Percentiles rank a stretch among this genome's conserved stretches.
phyloP scores from a whole-genome alignment of 2,797 vertebrate species.

The Lates japonicus region DNA sequence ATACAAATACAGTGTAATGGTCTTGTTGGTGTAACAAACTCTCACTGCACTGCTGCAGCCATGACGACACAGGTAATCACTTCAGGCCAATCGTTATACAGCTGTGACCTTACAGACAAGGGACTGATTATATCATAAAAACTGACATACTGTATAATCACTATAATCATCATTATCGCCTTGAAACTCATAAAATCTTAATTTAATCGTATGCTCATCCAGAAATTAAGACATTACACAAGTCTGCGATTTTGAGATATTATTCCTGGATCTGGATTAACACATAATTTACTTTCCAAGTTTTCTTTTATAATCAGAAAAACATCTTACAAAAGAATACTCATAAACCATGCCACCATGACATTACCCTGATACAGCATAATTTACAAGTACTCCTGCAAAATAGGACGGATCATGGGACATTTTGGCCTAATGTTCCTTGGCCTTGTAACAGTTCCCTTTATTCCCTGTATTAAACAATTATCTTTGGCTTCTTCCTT shows the following conservation, averaged over 20 bases:
- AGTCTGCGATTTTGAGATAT: slow-evolving; percentile 15
- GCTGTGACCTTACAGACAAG: slow-evolving; percentile 25
- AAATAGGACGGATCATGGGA: slow-evolving; percentile 21
- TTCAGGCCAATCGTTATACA: slow-evolving; percentile 11
- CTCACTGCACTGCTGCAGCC: background rate
- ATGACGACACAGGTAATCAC: slow-evolving; percentile 3
- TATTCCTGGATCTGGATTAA: background rate
- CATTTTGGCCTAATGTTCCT: slow-evolving; percentile 36
- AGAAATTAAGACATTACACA: slow-evolving; percentile 20
- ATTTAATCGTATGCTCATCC: slow-evolving; percentile 11
- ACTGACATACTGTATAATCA: background rate
- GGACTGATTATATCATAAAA: slow-evolving; percentile 14
- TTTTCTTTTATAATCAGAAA: slow-evolving; percentile 22
- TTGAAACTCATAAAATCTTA: background rate
- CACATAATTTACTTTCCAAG: background rate
- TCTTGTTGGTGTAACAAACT: slow-evolving; percentile 46
- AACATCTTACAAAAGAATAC: slow-evolving; percentile 31
- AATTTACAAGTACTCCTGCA: slow-evolving; percentile 8
- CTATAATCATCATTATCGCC: background rate
- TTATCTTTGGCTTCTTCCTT: slow-evolving; percentile 47
- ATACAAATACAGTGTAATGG: slow-evolving; percentile 64
- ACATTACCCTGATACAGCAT: slow-evolving; percentile 36
- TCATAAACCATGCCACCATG: background rate
- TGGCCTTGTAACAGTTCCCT: slow-evolving; percentile 25
- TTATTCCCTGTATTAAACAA: slow-evolving; percentile 34